Conservation (phyloP, 2,888 invertebrate genomes). For the Trissolcus japonicus region DNA sequence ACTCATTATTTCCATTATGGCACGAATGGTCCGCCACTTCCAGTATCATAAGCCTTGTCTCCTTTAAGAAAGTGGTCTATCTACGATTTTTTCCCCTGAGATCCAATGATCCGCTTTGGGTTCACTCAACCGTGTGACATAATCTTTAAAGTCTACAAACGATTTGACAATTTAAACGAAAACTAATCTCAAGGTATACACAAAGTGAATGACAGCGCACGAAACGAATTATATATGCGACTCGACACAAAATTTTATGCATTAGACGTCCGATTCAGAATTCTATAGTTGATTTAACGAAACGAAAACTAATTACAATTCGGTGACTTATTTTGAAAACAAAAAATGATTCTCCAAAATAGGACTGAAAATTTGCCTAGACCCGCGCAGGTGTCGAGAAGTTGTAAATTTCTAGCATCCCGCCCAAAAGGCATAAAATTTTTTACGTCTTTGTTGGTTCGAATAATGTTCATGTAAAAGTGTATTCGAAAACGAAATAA, state of each 20-base stretch:
- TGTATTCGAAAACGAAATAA: too few relatives aligned
- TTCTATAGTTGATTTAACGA: too few relatives aligned
- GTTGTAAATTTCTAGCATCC: too few relatives aligned
- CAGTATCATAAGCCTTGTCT: conserved; percentile 31
- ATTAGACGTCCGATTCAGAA: not conserved
- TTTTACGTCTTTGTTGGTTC: too few relatives aligned
- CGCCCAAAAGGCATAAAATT: too few relatives aligned
- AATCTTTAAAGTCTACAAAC: conserved; percentile 20
- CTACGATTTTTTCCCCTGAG: conserved; percentile 17
- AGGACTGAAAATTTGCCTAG: too few relatives aligned
- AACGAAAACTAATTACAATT: too few relatives aligned
- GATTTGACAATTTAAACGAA: conserved; percentile 15
- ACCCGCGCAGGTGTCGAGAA: too few relatives aligned
- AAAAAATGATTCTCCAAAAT: too few relatives aligned
- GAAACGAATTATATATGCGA: too few relatives aligned
- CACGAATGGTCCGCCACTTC: conserved; percentile 35
- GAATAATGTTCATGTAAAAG: too few relatives aligned
- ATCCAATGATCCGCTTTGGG: conserved; percentile 16
- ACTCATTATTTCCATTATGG: conserved; percentile 54
- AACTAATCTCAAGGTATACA: conserved; percentile 8
- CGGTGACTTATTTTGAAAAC: too few relatives aligned
- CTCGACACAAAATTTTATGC: not conserved
- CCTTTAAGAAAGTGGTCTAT: conserved; percentile 37
- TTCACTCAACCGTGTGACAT: conserved; percentile 24
- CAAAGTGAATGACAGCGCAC: not conserved